A percentile compares a stretch with the other conserved stretches of the same genome.
Evolutionary conservation across 2,797 vertebrate species (phyloP).

Genomic region (Apodemus agrarius): DNA sequence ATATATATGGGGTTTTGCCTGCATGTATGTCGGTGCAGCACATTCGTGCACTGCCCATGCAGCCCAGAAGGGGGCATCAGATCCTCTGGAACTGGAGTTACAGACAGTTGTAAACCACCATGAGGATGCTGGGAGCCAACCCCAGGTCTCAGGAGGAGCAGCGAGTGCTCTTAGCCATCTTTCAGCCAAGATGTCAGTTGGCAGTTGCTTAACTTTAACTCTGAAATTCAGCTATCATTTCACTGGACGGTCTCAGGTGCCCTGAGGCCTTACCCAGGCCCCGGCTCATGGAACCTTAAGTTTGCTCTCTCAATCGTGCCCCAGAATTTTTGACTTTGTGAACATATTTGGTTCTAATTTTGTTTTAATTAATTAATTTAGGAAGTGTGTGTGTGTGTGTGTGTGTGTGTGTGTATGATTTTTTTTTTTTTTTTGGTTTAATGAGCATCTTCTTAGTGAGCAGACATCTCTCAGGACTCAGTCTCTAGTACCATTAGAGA

Average conservation of each 20-base stretch:
- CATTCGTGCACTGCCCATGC: neutral
- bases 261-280: neutral
- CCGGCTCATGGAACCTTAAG: neutral
- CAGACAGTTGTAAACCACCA: neutral
- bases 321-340: neutral
- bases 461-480: neutral
- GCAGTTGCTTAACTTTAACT: neutral
- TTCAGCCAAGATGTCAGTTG: neutral
- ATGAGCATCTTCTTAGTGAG: neutral
- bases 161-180: neutral
- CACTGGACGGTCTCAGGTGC: neutral
- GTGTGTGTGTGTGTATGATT: too few relatives aligned
- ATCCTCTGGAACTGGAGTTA: neutral
- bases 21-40: neutral
- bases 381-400: too few relatives aligned
- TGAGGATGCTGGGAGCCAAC: neutral
- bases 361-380: neutral
- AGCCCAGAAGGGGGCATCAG: neutral
- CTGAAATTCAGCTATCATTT: neutral
- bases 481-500: neutral
- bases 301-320: neutral
- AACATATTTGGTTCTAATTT: neutral
- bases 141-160: neutral
- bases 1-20: neutral
- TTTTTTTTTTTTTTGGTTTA: too few relatives aligned